These are phyloP conservation scores for Anthophora plumipes DNA, from an alignment of 2,888 invertebrate species.

Conservation along the genomic window DNA sequence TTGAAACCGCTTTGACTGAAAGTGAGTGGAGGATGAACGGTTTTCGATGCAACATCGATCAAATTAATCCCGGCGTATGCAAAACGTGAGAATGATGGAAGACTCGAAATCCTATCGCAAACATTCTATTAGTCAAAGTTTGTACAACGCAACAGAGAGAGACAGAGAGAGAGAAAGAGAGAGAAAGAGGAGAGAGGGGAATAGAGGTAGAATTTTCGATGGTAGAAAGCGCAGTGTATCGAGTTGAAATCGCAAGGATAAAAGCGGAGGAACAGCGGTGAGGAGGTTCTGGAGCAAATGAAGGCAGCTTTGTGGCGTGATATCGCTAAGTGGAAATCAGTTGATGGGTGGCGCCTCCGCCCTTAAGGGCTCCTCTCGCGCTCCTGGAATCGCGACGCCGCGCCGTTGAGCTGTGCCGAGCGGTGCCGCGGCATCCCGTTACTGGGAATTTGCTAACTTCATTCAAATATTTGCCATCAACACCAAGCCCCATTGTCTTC, in stretches of 20 bases:
- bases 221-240: too few relatives aligned
- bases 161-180: too few relatives aligned
- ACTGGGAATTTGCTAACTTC: slow-evolving; percentile 78
- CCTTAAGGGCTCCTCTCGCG: slow-evolving; percentile 59
- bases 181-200: too few relatives aligned
- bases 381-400: slow-evolving; percentile 73
- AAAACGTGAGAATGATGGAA: slow-evolving; percentile 61
- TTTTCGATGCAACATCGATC: slow-evolving; percentile 73
- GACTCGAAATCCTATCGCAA: slow-evolving; percentile 35
- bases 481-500: slow-evolving; percentile 74
- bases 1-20: slow-evolving; percentile 20
- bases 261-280: neutral
- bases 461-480: slow-evolving; percentile 78
- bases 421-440: too few relatives aligned
- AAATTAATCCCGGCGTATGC: slow-evolving; percentile 78
- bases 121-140: neutral
- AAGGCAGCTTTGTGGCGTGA: slow-evolving; percentile 82
- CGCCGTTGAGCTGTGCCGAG: too few relatives aligned
- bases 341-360: slow-evolving; percentile 81
- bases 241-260: too few relatives aligned
- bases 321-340: slow-evolving; percentile 84
- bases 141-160: too few relatives aligned
- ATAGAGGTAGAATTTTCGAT: too few relatives aligned
- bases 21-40: slow-evolving; percentile 16
- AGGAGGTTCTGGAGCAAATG: slow-evolving; percentile 70